Evolutionary conservation across 92 coral and sea anemone species (phyloP).

Genomic region (Palythoa grandiflora): DNA sequence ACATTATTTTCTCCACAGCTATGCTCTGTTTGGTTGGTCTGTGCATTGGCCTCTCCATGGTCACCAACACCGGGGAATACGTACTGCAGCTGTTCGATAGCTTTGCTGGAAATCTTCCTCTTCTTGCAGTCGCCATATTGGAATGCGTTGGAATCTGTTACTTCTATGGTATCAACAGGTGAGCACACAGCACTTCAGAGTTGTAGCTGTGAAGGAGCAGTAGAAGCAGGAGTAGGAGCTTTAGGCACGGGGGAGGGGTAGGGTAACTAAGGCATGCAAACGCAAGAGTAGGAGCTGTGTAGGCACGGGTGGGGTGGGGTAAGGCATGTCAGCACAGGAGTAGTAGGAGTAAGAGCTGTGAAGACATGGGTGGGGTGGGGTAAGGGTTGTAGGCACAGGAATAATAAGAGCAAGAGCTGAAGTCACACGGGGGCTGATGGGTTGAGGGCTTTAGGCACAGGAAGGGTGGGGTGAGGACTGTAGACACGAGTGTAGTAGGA

Average conservation of each 20-base stretch:
- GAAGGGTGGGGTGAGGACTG: no score
- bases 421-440: no score
- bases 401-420: no score
- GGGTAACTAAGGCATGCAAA: no score
- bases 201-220: no score
- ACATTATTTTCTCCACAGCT: slow-evolving; percentile 54
- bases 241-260: no score
- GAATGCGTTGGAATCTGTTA: slow-evolving; percentile 93
- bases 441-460: no score
- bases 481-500: no score
- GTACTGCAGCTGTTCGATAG: slow-evolving; percentile 94
- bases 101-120: slow-evolving; percentile 90
- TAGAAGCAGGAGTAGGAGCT: no score
- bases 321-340: neutral
- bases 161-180: slow-evolving; percentile 83
- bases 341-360: neutral
- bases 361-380: neutral
- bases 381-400: neutral
- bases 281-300: no score
- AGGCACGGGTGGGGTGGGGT: neutral
- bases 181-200: neutral
- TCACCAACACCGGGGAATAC: slow-evolving; percentile 85
- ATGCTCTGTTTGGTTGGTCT: slow-evolving; percentile 76
- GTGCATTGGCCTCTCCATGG: slow-evolving; percentile 86
- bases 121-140: slow-evolving; percentile 84